Base-by-base conservation (phyloP, 2,113 vertebrate genomes). In the Hydrolagus affinis region DNA sequence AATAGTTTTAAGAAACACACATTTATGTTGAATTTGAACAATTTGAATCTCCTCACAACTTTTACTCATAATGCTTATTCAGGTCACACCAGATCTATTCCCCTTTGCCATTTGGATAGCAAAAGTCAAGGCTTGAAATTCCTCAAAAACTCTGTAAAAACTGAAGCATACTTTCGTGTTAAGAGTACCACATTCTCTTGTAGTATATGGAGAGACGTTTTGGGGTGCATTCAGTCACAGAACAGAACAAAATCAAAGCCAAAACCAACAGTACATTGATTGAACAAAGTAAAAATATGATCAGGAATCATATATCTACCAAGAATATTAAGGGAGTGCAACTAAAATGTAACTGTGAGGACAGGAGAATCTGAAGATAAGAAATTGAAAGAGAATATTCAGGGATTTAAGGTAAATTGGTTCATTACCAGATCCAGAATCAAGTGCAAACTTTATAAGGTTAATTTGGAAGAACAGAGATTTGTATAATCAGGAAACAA, bases 251-350 rank as follows among this genome's bases (percentile, higher is more conserved):
- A 92, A 87, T 90, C 94, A 91, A 93, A 93, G 93, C 95, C 96
- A 95, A 96, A 95, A 96, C 96, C 97, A 97, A 98, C 96, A 97
- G 96, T 97, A 98, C 96, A 96, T 92, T 88, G 86, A 94, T 93
- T 86, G 88, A 89, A 85, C 88, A 59, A 86, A 89, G 86, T 70
- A 90, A 87, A 87, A 87, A 88, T 85, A 88, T n/a, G 87, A 88
- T 87, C 60, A 86, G 90, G 91, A 88, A 91, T 91, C 89, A 87
- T 89, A 90, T 91, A 91, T 91, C 90, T 90, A 90, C 87, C 89
- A 85, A 90, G 89, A 87, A 66, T 83, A 83, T 83, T 32, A 83
- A 62, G 60, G 77, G 23, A 28, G 78, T 83, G 62, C 78, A 80
- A 83, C 62, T 62, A 66, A 66, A 83, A 88, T 86, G 86, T 87